Base-by-base conservation (phyloP, 2,888 invertebrate genomes). In the Fragum fragum region DNA sequence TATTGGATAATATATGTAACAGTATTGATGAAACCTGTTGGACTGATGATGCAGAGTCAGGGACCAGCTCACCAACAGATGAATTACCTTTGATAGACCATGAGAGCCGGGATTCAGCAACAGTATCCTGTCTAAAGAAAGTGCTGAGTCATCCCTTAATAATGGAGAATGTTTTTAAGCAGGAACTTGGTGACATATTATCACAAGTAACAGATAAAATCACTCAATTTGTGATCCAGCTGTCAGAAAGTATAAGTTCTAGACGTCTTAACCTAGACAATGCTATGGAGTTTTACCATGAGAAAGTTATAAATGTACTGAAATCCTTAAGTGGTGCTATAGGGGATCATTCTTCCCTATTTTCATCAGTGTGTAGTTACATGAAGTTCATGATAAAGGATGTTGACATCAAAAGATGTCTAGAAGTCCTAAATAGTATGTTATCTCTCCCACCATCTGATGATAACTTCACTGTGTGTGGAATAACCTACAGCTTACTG, bases 331-430 rank as follows among this genome's bases (percentile, higher is more conserved):
- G 18, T 23, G 18, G 42, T n/a, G 5, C 18, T 16, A 7, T 23
- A 1, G 32, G 23, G 6, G 6, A 66, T 5, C 39, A 42, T 11
- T 21, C 32, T 42, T 26, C 6, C 21, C 26, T 66, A 11, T 23
- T 21, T 18, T n/a, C 66, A n/a, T 42, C 39, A 14, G 9, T 66
- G 2, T 42, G 42, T 36, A 39, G 42, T 3, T 66, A 66, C n/a
- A 7, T 66, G 23, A 39, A 66, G 29, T 23, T 66, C 7, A 66
- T 66, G 42, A 39, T 42, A 42, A 32, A 39, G n/a, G 23, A 39
- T 36, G 11, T 66, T 21, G 42, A 66, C 42, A 42, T 11, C 36
- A 36, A 57, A 2, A 36, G 47, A 59, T 76, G 76, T 76, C 36
- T 47, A 7, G 36, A 71, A n/a, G 32, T 73, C 11, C 28, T 73